These are phyloP conservation scores for Hofmannophila pseudospretella DNA, from an alignment of 2,888 invertebrate genomes.

Conservation along the genomic window DNA sequence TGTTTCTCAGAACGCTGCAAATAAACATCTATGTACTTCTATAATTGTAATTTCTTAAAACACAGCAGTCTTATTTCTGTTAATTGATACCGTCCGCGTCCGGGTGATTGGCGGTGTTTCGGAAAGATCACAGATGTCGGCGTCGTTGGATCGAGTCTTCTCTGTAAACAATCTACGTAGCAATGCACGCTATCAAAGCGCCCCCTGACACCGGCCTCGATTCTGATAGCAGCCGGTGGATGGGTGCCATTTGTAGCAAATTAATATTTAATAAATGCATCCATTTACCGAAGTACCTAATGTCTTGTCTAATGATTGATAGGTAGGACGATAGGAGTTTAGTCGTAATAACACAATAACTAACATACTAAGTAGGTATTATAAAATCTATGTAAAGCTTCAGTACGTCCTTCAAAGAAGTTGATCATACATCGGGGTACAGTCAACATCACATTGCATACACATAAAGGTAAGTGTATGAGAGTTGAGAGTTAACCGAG, in stretches of 20 bases:
- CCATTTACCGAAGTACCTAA: too few relatives aligned
- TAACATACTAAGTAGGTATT: too few relatives aligned
- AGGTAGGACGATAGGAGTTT: too few relatives aligned
- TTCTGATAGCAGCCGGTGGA: constrained; percentile 29
- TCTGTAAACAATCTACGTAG: constrained; percentile 44
- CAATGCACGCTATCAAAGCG: constrained; percentile 51
- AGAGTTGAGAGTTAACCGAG: too few relatives aligned
- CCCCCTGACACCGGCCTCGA: constrained; percentile 55
- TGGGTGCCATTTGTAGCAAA: constrained; percentile 24
- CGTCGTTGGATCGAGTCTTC: constrained; percentile 41
- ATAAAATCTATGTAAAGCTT: too few relatives aligned
- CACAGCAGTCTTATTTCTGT: constrained; percentile 30
- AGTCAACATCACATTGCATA: too few relatives aligned
- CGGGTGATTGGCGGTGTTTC: constrained; percentile 22
- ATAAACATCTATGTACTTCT: neutral
- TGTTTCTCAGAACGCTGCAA: constrained; percentile 10
- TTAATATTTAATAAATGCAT: too few relatives aligned
- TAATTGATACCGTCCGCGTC: constrained; percentile 23
- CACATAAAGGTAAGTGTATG: too few relatives aligned
- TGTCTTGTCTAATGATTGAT: too few relatives aligned
- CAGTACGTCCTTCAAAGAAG: too few relatives aligned
- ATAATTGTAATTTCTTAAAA: constrained; percentile 23
- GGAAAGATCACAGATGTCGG: constrained; percentile 61
- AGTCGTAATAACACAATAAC: too few relatives aligned
- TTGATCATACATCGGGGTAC: too few relatives aligned